phyloP scores from a whole-genome alignment of 2,888 invertebrate genomes.

The Leuctra nigra region DNA sequence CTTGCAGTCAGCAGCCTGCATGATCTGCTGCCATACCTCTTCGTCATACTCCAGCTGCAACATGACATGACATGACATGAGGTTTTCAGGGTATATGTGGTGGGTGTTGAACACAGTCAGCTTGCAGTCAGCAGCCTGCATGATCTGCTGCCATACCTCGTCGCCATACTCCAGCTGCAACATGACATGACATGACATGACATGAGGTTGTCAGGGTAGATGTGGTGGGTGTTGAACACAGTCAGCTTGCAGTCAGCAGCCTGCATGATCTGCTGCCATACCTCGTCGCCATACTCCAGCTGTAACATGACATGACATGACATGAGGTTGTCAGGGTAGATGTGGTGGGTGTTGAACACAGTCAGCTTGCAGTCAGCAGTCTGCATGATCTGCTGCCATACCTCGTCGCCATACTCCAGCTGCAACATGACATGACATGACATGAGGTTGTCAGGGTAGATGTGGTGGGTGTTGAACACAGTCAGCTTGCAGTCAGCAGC shows the following conservation, averaged over 20 bases:
- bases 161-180: constrained; percentile 72
- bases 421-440: constrained; percentile 42
- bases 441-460: constrained; percentile 77
- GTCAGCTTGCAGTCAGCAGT: constrained; percentile 64
- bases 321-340: constrained; percentile 77
- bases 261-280: constrained; percentile 66
- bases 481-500: constrained; percentile 64
- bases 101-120: constrained; percentile 73
- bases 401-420: constrained; percentile 73
- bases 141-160: constrained; percentile 65
- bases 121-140: constrained; percentile 63
- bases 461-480: constrained; percentile 74
- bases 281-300: constrained; percentile 73
- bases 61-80: constrained; percentile 53
- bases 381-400: constrained; percentile 66
- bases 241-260: constrained; percentile 64
- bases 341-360: constrained; percentile 74
- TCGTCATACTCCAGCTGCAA: constrained; percentile 72
- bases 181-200: constrained; percentile 38
- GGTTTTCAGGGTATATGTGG: constrained; percentile 71
- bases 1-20: constrained; percentile 63
- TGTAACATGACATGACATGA: constrained; percentile 42
- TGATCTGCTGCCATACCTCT: constrained; percentile 65
- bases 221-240: constrained; percentile 74
- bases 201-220: constrained; percentile 77